Evolutionary conservation across 2,888 invertebrate species (phyloP), one percentile per base, ranked within the genome.

Genomic region (Ariolimax columbianus): DNA sequence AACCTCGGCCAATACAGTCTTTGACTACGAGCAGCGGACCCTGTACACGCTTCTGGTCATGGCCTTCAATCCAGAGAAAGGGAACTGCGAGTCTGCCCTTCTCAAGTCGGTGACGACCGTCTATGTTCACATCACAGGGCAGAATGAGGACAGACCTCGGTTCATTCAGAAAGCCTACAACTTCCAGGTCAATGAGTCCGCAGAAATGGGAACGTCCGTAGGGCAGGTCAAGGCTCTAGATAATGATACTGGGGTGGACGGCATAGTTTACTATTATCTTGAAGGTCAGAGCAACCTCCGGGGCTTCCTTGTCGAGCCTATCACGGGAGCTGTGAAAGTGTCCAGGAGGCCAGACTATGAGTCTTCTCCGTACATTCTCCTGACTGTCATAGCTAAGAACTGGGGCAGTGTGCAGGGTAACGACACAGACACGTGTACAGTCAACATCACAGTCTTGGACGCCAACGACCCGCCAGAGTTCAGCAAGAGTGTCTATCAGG

Each of bases 401-500:
- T 96, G 96, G 79, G 98, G 98, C 26, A 97, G 98, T 33, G 98
- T 99, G 89, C 96, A 97, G 66, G 98, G 98, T 4, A 98, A 98
- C 93, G 98, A 98, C 92, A 98, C 98, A 0, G 98, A 98, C 92
- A 98, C 97, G 94, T 98, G 98, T 6, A 75, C 70, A 55, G 97
- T 99, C 0, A 97, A 97, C 77, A 97, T 99, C 87, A 97, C 97
- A 0, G 97, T 99, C 88, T 97, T 98, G 95, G 98, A 98, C 94
- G 98, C 98, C 36, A 98, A 98, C 93, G 98, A 98, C 95, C 98
- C 98, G 0, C 98, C 98, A 0, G 97, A 97, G 93, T 99, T 99
- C 93, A 94, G 96, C n/a, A 96, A 96, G 91, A 95, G 95, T 78
- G 93, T 96, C 36, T 98, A 98, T 93, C 26, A 85, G 70, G 98